These are phyloP conservation scores for Lysandra coridon DNA, from an alignment of 2,888 invertebrate genomes.

Conservation along the genomic window DNA sequence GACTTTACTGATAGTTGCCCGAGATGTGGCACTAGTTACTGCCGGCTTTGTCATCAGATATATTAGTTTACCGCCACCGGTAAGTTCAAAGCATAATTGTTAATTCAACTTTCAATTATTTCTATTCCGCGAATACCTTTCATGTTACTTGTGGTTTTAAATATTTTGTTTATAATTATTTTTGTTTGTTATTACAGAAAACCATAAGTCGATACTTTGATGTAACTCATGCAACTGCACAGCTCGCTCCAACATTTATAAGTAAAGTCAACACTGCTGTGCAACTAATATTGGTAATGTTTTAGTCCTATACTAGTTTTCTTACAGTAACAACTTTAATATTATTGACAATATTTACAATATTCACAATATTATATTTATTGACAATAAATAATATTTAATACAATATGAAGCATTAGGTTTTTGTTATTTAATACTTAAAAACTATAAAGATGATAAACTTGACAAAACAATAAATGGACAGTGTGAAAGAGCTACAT, in stretches of 20 bases:
- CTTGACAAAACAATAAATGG: too few species aligned
- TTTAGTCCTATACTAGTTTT: background rate
- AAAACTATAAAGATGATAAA: too few species aligned
- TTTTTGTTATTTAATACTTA: too few species aligned
- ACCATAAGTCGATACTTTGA: conserved; percentile 94
- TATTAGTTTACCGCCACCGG: conserved; percentile 92
- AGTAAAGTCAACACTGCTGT: conserved; percentile 97
- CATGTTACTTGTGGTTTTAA: conserved; percentile 2
- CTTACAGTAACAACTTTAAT: background rate
- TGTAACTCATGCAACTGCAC: conserved; percentile 94
- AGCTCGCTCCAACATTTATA: conserved; percentile 93
- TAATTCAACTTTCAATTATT: background rate
- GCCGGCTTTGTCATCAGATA: conserved; percentile 96
- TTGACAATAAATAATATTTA: too few species aligned
- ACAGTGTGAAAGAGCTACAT: too few species aligned
- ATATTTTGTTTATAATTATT: conserved; percentile 9
- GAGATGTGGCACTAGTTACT: conserved; percentile 90
- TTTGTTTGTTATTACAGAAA: conserved; percentile 80
- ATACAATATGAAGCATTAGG: too few species aligned
- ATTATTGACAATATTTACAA: too few species aligned
- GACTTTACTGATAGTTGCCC: conserved; percentile 89
- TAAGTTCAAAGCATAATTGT: conserved; percentile 63
- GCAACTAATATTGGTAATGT: conserved; percentile 86
- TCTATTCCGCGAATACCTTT: background rate
- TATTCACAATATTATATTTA: too few species aligned